Conservation (phyloP, 35 echinoderm and acorn worm genomes). For the Apostichopus parvimensis region DNA sequence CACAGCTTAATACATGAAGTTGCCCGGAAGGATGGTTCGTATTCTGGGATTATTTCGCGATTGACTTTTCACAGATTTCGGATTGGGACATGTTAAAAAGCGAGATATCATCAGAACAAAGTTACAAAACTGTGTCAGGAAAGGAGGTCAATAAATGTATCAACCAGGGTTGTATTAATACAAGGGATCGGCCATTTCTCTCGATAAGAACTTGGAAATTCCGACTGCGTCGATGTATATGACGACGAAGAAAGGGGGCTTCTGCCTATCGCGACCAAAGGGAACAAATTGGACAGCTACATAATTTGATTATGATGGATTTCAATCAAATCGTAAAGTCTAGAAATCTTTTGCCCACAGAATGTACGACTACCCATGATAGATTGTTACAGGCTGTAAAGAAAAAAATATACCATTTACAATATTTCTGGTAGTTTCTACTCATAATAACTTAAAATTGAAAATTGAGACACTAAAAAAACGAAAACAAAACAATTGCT, state of each 20-base stretch:
- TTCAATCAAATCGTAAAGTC: neutral
- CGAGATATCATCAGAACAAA: neutral
- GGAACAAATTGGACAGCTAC: neutral
- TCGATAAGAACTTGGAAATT: neutral
- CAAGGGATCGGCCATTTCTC: neutral
- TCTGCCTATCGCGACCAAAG: neutral
- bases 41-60: neutral
- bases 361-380: neutral
- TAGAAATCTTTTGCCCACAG: neutral
- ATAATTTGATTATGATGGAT: conserved; percentile 1
- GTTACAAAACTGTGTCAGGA: neutral
- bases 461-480: too few species aligned
- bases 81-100: neutral
- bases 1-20: neutral
- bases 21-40: neutral
- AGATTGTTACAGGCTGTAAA: neutral
- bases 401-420: neutral
- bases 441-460: too few species aligned
- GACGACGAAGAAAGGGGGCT: neutral
- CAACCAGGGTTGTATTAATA: neutral
- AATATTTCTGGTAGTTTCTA: neutral
- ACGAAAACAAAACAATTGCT: too few species aligned
- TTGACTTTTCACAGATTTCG: neutral
- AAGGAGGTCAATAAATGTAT: neutral
- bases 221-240: neutral